Percentiles rank a stretch among this genome's conserved stretches.
Evolutionary conservation across 2,888 invertebrate genomes (phyloP).

Genomic region (Axea sp.): DNA sequence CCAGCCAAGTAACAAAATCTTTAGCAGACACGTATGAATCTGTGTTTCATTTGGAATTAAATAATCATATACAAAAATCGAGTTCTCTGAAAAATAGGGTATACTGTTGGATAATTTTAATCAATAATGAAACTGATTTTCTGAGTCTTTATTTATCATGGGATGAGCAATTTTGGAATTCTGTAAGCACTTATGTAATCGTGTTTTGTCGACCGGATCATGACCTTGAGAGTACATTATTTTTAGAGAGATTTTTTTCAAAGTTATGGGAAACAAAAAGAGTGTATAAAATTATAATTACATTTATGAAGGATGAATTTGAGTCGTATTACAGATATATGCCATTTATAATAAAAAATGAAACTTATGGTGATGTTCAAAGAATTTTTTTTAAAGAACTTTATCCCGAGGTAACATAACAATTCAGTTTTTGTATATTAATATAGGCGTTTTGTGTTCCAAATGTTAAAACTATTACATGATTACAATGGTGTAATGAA

Average conservation of each 20-base stretch:
- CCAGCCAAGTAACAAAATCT: too few relatives aligned
- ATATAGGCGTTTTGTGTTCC: too few relatives aligned
- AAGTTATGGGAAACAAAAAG: slow-evolving; percentile 5
- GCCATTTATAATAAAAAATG: slow-evolving; percentile 18
- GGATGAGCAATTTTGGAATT: slow-evolving; percentile 20
- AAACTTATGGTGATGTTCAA: slow-evolving; percentile 20
- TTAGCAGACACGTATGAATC: too few relatives aligned
- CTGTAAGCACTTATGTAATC: slow-evolving; percentile 20
- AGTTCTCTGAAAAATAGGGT: too few relatives aligned
- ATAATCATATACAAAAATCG: too few relatives aligned
- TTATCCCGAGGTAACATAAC: not conserved
- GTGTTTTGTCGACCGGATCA: too few relatives aligned
- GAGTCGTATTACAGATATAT: slow-evolving; percentile 29
- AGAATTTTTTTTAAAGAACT: not conserved
- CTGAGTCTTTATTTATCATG: slow-evolving; percentile 3
- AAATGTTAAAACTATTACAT: too few relatives aligned
- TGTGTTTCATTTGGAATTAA: slow-evolving; percentile 4
- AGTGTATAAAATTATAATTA: slow-evolving; percentile 27
- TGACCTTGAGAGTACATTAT: not conserved
- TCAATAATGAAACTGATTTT: slow-evolving; percentile 7
- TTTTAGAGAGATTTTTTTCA: not conserved
- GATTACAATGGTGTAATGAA: too few relatives aligned
- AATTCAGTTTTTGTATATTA: not conserved
- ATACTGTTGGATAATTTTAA: slow-evolving; percentile 7
- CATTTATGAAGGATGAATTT: slow-evolving; percentile 10